A percentile compares a stretch with the other conserved stretches of the same genome.
phyloP scores from a whole-genome alignment of 2,888 invertebrate genomes.

The Agrotis exclamationis region DNA sequence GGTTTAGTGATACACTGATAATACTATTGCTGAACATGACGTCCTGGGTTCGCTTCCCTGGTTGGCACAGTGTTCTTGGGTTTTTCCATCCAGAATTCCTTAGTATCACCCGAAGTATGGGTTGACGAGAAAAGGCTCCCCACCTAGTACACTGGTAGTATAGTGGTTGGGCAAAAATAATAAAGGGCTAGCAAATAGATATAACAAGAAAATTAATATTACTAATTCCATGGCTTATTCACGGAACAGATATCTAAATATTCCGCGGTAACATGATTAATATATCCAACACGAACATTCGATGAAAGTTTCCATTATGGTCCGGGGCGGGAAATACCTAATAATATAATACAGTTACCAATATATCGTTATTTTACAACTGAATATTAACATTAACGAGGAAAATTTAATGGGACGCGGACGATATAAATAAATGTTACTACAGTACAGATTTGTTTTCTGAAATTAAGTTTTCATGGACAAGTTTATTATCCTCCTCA shows the following conservation, averaged over 20 bases:
- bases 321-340: no score
- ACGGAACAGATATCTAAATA: neutral
- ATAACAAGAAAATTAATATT: neutral
- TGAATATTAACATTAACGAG: neutral
- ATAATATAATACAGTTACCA: neutral
- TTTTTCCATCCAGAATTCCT: no score
- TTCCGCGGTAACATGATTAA: neutral
- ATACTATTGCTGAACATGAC: no score
- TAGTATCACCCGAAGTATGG: no score
- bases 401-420: neutral
- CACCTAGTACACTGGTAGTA: no score
- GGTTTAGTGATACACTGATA: no score
- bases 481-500: no score
- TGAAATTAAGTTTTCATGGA: neutral
- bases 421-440: neutral
- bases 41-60: no score
- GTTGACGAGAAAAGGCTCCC: no score
- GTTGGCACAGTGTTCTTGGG: no score
- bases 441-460: neutral
- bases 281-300: conserved; percentile 1
- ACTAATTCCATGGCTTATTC: neutral
- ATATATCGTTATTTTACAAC: conserved; percentile 2
- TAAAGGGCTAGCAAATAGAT: neutral
- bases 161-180: neutral
- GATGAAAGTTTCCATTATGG: neutral